Evolutionary conservation across 2,797 vertebrate genomes (phyloP).

Genomic region (Aldrovandia affinis): DNA sequence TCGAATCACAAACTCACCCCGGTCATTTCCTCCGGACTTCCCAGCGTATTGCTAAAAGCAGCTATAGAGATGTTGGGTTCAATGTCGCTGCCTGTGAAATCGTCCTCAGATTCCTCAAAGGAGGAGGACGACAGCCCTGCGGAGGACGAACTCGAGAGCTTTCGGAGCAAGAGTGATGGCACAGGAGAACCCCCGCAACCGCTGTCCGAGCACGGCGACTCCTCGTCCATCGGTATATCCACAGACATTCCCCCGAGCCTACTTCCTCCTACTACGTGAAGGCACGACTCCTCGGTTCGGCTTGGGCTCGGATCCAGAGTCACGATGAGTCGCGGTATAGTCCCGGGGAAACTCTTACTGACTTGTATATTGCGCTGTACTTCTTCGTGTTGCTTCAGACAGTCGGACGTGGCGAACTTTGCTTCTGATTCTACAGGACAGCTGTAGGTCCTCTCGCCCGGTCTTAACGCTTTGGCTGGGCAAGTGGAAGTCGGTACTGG

Average conservation of each 20-base stretch:
- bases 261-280: conserved; percentile 36
- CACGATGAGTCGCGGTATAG: conserved; percentile 86
- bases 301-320: conserved; percentile 77
- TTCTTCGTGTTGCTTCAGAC: conserved; percentile 18
- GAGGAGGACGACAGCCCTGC: conserved; percentile 86
- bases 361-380: conserved; percentile 29
- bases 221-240: conserved; percentile 67
- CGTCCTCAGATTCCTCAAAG: conserved; percentile 90
- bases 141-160: conserved; percentile 82
- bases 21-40: conserved; percentile 73
- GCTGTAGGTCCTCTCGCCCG: conserved; percentile 22
- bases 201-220: conserved; percentile 80
- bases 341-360: conserved; percentile 60
- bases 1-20: conserved; percentile 72
- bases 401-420: conserved; percentile 27
- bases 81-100: conserved; percentile 76
- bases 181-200: conserved; percentile 81
- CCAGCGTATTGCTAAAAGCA: conserved; percentile 48
- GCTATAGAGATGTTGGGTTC: conserved; percentile 68
- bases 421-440: conserved; percentile 20
- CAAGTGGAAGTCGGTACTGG: conserved; percentile 26
- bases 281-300: conserved; percentile 41
- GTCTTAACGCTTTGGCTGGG: neutral
- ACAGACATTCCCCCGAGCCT: conserved; percentile 55
- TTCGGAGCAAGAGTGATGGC: conserved; percentile 71